These are phyloP conservation scores for Trichonephila clavata DNA, from an alignment of 1,140 invertebrate genomes.

Conservation along the genomic window DNA sequence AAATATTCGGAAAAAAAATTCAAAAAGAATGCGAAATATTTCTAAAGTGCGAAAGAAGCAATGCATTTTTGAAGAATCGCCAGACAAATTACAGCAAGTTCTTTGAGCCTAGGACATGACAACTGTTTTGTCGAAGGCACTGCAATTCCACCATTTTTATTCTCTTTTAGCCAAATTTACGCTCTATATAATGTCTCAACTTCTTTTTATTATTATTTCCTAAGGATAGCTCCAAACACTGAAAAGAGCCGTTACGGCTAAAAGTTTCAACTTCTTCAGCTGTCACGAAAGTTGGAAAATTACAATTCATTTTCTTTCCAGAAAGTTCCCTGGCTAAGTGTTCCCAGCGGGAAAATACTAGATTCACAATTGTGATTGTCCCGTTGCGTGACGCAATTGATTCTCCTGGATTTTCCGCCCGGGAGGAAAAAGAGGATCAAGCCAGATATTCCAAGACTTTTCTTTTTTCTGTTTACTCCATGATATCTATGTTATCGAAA, in stretches of 20 bases:
- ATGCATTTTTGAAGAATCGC: background rate
- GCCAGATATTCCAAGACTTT: constrained; percentile 8
- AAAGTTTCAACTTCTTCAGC: background rate
- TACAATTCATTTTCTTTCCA: constrained; percentile 44
- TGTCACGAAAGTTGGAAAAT: constrained; percentile 26
- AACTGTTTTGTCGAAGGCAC: constrained; percentile 3
- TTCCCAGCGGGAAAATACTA: constrained; percentile 42
- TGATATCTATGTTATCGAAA: constrained; percentile 13
- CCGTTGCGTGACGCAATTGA: constrained; percentile 55
- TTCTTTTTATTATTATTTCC: background rate
- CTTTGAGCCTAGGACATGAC: background rate
- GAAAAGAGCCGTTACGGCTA: constrained; percentile 24
- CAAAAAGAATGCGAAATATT: too few species aligned
- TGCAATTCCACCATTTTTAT: background rate
- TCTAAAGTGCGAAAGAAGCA: too few species aligned
- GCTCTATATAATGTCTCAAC: background rate
- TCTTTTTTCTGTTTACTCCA: background rate
- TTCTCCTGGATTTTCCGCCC: constrained; percentile 38
- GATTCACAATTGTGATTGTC: constrained; percentile 58
- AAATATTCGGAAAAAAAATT: too few species aligned
- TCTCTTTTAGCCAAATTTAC: background rate
- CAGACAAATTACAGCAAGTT: background rate
- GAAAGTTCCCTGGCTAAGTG: constrained; percentile 38
- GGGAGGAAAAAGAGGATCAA: constrained; percentile 16
- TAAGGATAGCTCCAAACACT: background rate